Conservation (phyloP, 2,797 vertebrate species). For the Pristis pectinata region DNA sequence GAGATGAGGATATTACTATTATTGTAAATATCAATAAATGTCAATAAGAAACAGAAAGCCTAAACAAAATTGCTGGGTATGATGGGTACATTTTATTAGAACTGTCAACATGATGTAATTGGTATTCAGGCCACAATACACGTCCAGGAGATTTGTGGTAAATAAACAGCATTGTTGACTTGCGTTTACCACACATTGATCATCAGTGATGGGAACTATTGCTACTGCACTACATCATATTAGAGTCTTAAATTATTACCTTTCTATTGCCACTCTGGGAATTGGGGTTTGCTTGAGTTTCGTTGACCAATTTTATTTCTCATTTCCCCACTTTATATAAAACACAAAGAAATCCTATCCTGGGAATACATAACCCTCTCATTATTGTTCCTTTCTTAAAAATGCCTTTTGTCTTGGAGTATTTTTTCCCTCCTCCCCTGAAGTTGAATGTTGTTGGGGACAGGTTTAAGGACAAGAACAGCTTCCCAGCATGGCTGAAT, state of each 20-base stretch:
- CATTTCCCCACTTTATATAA: neutral
- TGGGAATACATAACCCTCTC: neutral
- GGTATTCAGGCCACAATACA: constrained; percentile 16
- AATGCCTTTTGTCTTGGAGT: neutral
- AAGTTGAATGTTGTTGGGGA: neutral
- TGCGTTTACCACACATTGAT: constrained; percentile 2
- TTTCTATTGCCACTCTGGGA: neutral
- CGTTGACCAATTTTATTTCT: neutral
- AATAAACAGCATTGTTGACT: constrained; percentile 25
- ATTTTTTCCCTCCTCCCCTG: neutral
- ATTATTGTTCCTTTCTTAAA: neutral
- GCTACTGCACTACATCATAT: neutral
- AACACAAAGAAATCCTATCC: neutral
- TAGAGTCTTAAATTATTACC: constrained; percentile 17
- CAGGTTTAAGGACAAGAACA: neutral
- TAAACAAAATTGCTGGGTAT: constrained; percentile 28
- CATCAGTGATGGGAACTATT: constrained; percentile 23
- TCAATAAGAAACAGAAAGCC: constrained; percentile 28
- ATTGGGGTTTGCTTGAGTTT: neutral
- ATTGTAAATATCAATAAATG: constrained; percentile 34
- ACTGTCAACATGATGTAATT: constrained; percentile 32
- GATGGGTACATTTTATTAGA: constrained; percentile 28
- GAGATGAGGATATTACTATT: constrained; percentile 29
- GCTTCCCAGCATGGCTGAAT: no score
- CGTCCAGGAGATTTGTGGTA: constrained; percentile 18